These are phyloP conservation scores for Drosophila nigrodunni DNA, from an alignment of 1,140 invertebrate genomes.

Conservation along the genomic window DNA sequence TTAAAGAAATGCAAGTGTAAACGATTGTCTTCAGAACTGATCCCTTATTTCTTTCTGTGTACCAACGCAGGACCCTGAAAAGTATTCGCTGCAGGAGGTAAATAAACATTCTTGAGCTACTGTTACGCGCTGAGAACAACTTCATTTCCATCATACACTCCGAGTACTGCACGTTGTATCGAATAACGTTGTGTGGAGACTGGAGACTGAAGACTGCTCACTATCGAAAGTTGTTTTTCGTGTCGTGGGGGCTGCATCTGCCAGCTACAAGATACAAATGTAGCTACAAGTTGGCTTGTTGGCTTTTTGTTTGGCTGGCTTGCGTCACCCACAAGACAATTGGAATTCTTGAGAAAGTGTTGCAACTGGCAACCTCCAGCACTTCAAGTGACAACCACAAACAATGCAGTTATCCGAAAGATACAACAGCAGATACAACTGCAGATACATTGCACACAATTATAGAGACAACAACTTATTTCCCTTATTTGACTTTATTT, in stretches of 20 bases:
- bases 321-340: constrained; percentile 46
- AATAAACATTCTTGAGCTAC: constrained; percentile 69
- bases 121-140: constrained; percentile 64
- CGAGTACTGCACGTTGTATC: constrained; percentile 9
- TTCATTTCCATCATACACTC: constrained; percentile 49
- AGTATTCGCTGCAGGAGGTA: constrained; percentile 40
- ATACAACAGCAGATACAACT: constrained; percentile 25
- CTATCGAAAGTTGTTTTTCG: constrained; percentile 78
- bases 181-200: constrained; percentile 45
- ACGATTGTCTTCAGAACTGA: too few relatives aligned
- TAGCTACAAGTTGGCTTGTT: constrained; percentile 34
- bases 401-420: constrained; percentile 46
- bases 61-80: not conserved
- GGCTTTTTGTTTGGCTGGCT: constrained; percentile 1
- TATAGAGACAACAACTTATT: constrained; percentile 42
- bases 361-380: constrained; percentile 66
- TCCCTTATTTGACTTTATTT: constrained; percentile 42
- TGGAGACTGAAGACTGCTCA: constrained; percentile 19
- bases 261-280: constrained; percentile 42
- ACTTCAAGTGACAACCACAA: constrained; percentile 75
- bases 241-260: constrained; percentile 48
- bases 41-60: too few relatives aligned
- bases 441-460: constrained; percentile 26
- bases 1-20: too few relatives aligned
- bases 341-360: constrained; percentile 74